phyloP scores from a whole-genome alignment of 2,113 vertebrate species.

The Talpa occidentalis region DNA sequence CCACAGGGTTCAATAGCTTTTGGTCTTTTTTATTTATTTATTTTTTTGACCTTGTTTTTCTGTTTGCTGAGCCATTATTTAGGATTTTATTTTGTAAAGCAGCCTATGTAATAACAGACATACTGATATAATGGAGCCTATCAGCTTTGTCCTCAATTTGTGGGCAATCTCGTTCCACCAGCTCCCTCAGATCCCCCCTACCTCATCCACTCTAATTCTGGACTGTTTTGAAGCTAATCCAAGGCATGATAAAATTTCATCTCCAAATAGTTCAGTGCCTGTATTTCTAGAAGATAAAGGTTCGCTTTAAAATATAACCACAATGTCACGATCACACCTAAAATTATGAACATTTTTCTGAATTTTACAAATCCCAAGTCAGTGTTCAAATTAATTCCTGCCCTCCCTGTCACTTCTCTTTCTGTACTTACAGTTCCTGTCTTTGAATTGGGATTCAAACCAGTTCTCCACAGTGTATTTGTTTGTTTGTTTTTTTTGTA shows the following conservation, averaged over 20 bases:
- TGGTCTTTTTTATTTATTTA: not conserved
- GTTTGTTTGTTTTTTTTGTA: not conserved
- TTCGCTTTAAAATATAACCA: not conserved
- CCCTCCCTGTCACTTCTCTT: rapidly evolving
- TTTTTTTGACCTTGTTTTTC: not conserved
- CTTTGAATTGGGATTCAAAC: not conserved
- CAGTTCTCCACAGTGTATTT: not conserved
- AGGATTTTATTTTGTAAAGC: not conserved
- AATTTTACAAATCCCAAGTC: not conserved
- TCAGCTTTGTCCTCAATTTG: rapidly evolving
- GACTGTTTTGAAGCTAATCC: not conserved
- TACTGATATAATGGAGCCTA: not conserved
- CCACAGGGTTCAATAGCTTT: not conserved
- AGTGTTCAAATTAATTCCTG: not conserved
- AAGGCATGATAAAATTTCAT: not conserved
- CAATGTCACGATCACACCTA: not conserved
- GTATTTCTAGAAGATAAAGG: not conserved
- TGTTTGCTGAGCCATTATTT: not conserved
- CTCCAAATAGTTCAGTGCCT: not conserved
- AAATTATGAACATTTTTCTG: not conserved
- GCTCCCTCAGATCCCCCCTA: rapidly evolving
- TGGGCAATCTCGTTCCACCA: no score
- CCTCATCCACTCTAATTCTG: not conserved
- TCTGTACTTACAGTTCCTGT: not conserved
- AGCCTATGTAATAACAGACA: no score